These are phyloP conservation scores for Ormyrus nitidulus DNA, from an alignment of 2,888 invertebrate species.

Conservation along the genomic window DNA sequence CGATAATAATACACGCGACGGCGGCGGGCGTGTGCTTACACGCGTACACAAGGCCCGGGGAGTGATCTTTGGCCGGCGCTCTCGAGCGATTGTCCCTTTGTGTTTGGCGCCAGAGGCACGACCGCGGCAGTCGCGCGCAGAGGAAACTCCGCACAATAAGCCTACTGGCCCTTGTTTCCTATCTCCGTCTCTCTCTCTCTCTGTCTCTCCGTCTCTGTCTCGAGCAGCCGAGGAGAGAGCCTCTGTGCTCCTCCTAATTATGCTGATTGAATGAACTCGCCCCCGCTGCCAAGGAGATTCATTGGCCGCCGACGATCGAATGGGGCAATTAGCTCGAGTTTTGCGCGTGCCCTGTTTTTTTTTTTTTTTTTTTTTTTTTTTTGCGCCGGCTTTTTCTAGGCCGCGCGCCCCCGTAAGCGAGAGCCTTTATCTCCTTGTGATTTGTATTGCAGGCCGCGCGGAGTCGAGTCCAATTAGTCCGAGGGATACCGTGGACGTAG, in stretches of 20 bases:
- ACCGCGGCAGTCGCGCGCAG: background rate
- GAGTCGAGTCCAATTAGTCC: slow-evolving; percentile 5
- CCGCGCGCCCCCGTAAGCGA: background rate
- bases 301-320: slow-evolving; percentile 42
- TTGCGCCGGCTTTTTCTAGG: background rate
- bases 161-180: too few relatives aligned
- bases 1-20: slow-evolving; percentile 12
- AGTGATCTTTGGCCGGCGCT: slow-evolving; percentile 30
- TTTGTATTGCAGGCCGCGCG: background rate
- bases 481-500: background rate
- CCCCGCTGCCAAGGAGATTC: slow-evolving; percentile 26
- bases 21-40: background rate
- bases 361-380: slow-evolving; percentile 3
- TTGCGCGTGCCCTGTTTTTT: background rate
- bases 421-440: slow-evolving; percentile 5
- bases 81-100: slow-evolving; percentile 46
- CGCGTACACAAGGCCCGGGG: background rate
- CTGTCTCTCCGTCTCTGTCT: background rate
- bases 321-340: slow-evolving; percentile 23
- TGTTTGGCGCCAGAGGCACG: slow-evolving; percentile 32
- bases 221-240: too few relatives aligned
- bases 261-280: slow-evolving; percentile 46
- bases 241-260: slow-evolving; percentile 38
- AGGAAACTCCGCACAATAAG: slow-evolving; percentile 4
- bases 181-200: slow-evolving; percentile 2